These are phyloP conservation scores for Xestia xanthographa DNA, from an alignment of 2,888 invertebrate species.

Conservation along the genomic window DNA sequence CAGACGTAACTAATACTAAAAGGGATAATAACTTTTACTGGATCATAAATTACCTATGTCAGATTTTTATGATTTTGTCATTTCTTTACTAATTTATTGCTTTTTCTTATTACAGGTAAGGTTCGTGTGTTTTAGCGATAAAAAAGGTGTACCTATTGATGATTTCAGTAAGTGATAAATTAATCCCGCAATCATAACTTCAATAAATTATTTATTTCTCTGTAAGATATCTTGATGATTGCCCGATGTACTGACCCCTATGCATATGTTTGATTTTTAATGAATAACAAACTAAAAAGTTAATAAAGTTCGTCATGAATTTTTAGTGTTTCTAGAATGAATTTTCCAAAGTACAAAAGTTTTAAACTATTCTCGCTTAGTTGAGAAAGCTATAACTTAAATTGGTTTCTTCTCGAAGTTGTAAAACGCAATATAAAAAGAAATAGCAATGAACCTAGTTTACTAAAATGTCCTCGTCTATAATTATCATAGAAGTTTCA, in stretches of 20 bases:
- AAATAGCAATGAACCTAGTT: neutral
- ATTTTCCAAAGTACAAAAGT: conserved; percentile 16
- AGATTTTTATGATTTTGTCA: conserved; percentile 32
- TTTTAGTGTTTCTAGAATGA: conserved; percentile 1
- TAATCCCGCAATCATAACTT: neutral
- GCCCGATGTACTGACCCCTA: neutral
- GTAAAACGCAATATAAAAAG: neutral
- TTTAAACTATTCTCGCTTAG: conserved; percentile 32
- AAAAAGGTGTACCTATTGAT: neutral
- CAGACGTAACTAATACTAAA: conserved; percentile 37
- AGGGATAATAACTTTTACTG: conserved; percentile 31
- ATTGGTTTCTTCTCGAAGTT: conserved; percentile 14
- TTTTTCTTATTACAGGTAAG: conserved; percentile 57
- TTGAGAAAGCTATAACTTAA: conserved; percentile 13
- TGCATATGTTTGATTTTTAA: neutral
- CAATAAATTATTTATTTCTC: neutral
- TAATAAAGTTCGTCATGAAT: neutral
- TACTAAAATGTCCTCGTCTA: neutral
- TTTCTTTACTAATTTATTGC: conserved; percentile 50
- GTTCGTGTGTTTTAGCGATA: conserved; percentile 23
- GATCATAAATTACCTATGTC: conserved; percentile 46
- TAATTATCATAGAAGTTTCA: neutral
- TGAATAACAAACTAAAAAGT: conserved; percentile 12
- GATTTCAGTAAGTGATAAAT: conserved; percentile 13
- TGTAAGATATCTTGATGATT: neutral